Evolutionary conservation across 1,140 invertebrate species (phyloP).

Genomic region (Pararge aegeria): DNA sequence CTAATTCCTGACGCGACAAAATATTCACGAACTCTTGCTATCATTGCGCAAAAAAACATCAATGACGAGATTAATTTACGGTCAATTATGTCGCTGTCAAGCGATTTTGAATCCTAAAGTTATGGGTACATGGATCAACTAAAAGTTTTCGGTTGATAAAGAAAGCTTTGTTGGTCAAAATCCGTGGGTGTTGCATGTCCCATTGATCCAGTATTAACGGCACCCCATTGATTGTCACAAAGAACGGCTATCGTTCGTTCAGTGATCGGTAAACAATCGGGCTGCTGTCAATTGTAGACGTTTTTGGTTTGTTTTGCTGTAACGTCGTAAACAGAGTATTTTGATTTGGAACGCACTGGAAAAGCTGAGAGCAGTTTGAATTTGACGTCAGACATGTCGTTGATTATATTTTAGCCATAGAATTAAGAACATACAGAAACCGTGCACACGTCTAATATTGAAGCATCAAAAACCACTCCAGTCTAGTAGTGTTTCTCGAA

Average conservation of each 20-base stretch:
- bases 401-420: no score
- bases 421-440: no score
- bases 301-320: slow-evolving; percentile 35
- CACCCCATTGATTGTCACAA: slow-evolving; percentile 68
- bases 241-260: slow-evolving; percentile 63
- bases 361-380: no score
- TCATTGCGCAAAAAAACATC: slow-evolving; percentile 74
- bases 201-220: slow-evolving; percentile 67
- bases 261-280: slow-evolving; percentile 56
- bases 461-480: no score
- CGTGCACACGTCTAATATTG: no score
- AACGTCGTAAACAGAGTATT: slow-evolving; percentile 20
- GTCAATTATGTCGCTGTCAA: slow-evolving; percentile 8
- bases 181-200: slow-evolving; percentile 58
- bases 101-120: slow-evolving; percentile 37
- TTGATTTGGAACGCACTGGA: no score
- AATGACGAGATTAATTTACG: slow-evolving; percentile 29
- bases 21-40: slow-evolving; percentile 70
- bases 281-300: slow-evolving; percentile 40
- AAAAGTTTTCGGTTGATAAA: slow-evolving; percentile 1
- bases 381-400: not conserved
- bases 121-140: slow-evolving; percentile 8
- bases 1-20: slow-evolving; percentile 70
- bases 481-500: no score
- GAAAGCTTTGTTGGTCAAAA: slow-evolving; percentile 6